phyloP scores from a whole-genome alignment of 2,113 vertebrate species.

The Ammodytes dubius region DNA sequence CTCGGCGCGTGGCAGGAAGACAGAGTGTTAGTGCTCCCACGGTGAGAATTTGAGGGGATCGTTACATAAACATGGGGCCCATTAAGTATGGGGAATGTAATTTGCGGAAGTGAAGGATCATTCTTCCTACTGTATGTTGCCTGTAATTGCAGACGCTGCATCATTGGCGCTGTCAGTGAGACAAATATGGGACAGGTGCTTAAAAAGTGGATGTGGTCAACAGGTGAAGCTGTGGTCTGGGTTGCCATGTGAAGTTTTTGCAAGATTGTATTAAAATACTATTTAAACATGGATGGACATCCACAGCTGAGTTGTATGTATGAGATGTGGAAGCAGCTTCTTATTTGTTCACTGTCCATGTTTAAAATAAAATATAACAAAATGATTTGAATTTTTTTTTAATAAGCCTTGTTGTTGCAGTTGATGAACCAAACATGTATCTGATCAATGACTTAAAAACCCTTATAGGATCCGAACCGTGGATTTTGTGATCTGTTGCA shows the following conservation, averaged over 20 bases:
- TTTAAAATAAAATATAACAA: too few species aligned
- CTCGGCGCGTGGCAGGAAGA: constrained; percentile 58
- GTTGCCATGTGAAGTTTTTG: too few species aligned
- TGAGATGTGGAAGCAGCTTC: too few species aligned
- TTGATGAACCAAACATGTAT: too few species aligned
- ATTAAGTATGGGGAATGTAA: constrained; percentile 70
- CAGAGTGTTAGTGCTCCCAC: constrained; percentile 58
- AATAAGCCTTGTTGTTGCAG: too few species aligned
- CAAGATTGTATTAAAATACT: too few species aligned
- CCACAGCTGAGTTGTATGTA: too few species aligned
- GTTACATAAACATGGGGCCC: constrained; percentile 69
- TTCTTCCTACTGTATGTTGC: constrained; percentile 53
- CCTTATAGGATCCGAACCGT: too few species aligned
- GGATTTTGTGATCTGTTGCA: too few species aligned
- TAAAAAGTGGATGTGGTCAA: constrained; percentile 38
- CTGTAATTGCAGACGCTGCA: constrained; percentile 71
- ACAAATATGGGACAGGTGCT: constrained; percentile 22
- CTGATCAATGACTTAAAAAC: too few species aligned
- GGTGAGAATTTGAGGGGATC: constrained; percentile 72
- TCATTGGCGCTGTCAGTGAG: constrained; percentile 51
- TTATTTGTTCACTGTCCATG: background rate
- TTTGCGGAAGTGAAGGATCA: constrained; percentile 70
- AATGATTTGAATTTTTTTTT: too few species aligned
- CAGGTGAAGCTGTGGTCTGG: background rate
- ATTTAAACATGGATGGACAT: too few species aligned